Percentiles rank a stretch among this genome's conserved stretches.
Evolutionary conservation across 2,888 invertebrate genomes (phyloP).

Genomic region (Bombylius discolor): DNA sequence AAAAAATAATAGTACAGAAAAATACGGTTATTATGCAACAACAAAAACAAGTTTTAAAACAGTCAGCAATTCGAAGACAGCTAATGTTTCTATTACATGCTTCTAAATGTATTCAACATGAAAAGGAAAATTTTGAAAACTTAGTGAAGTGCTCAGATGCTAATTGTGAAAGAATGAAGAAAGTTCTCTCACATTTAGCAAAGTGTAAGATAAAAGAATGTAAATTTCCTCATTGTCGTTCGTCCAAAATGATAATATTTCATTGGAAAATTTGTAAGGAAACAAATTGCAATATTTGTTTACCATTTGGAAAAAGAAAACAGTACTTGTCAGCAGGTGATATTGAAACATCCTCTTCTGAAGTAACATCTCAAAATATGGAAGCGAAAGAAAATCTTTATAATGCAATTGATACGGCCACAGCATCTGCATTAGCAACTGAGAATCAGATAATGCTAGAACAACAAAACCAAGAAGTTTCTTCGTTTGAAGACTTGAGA

Average conservation of each 20-base stretch:
- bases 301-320: slow-evolving; percentile 89
- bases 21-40: no score
- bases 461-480: no score
- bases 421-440: slow-evolving; percentile 16
- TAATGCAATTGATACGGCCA: slow-evolving; percentile 9
- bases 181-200: slow-evolving; percentile 95
- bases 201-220: slow-evolving; percentile 89
- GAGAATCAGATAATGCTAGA: slow-evolving; percentile 12
- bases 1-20: no score
- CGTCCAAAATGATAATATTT: slow-evolving; percentile 94
- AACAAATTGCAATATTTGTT: slow-evolving; percentile 94
- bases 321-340: slow-evolving; percentile 34
- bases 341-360: slow-evolving; percentile 7
- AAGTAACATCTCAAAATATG: slow-evolving; percentile 17
- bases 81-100: no score
- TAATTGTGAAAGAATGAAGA: slow-evolving; percentile 99
- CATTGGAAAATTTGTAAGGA: slow-evolving; percentile 98
- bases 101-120: no score
- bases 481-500: no score
- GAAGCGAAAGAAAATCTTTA: slow-evolving; percentile 14
- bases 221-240: slow-evolving; percentile 92
- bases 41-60: no score
- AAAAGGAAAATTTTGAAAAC: no score
- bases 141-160: slow-evolving; percentile 80
- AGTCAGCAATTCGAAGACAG: no score